These are phyloP conservation scores for Theocolax elegans DNA, from an alignment of 1,140 invertebrate genomes.

Conservation along the genomic window DNA sequence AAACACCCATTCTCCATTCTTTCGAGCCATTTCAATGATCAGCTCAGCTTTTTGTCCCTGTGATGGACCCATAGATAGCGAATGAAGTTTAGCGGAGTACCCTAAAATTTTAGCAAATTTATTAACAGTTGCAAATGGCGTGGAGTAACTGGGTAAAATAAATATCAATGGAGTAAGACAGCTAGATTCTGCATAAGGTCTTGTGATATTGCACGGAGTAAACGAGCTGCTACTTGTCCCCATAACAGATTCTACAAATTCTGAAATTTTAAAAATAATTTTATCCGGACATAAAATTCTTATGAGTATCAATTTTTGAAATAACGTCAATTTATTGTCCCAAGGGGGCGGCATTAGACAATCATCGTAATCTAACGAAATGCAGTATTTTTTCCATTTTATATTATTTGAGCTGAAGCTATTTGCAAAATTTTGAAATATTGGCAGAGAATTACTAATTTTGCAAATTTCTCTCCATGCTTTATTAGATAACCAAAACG, in stretches of 20 bases:
- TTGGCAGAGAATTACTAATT: conserved; percentile 63
- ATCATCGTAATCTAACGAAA: conserved; percentile 52
- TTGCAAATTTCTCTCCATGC: conserved; percentile 73
- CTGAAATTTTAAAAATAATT: conserved; percentile 56
- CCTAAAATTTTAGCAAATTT: conserved; percentile 72
- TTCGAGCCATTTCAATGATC: conserved; percentile 70
- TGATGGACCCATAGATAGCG: conserved; percentile 75
- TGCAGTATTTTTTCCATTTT: conserved; percentile 70
- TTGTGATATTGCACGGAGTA: conserved; percentile 65
- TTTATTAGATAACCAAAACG: conserved; percentile 71
- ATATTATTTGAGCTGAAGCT: conserved; percentile 59
- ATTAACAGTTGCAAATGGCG: conserved; percentile 69
- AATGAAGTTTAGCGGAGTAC: conserved; percentile 70
- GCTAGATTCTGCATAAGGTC: conserved; percentile 73
- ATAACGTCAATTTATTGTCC: conserved; percentile 65
- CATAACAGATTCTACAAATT: conserved; percentile 67
- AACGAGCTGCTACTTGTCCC: conserved; percentile 52
- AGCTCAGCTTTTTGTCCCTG: conserved; percentile 69
- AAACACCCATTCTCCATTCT: conserved; percentile 73
- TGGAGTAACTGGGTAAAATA: conserved; percentile 72
- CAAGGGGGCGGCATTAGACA: conserved; percentile 64
- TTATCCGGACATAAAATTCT: conserved; percentile 74
- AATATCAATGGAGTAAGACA: conserved; percentile 75
- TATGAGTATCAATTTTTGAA: conserved; percentile 73
- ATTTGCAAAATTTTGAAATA: conserved; percentile 63